Evolutionary conservation across 2,888 invertebrate genomes (phyloP).

Genomic region (Sacculina carcini): DNA sequence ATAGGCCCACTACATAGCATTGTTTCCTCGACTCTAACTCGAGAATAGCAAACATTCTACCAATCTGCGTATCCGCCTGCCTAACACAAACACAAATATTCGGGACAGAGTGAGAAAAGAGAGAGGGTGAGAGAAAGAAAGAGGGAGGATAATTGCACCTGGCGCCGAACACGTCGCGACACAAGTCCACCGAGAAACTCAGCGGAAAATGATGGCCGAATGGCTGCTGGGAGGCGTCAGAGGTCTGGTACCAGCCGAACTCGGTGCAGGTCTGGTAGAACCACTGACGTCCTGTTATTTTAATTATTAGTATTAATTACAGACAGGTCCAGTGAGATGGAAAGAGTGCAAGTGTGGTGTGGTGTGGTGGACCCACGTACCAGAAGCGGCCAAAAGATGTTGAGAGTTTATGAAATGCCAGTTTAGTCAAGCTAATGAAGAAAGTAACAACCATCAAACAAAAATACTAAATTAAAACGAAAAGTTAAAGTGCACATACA

Average conservation of each 20-base stretch:
- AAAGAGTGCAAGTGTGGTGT: background rate
- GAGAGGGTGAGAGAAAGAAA: too few species aligned
- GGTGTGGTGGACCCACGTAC: too few species aligned
- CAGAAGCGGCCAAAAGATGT: too few species aligned
- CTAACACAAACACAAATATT: too few species aligned
- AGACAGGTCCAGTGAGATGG: too few species aligned
- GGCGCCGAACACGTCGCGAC: constrained; percentile 53
- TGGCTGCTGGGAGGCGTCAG: constrained; percentile 31
- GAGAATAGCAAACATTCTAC: too few species aligned
- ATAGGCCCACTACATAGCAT: too few species aligned
- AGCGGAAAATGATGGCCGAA: constrained; percentile 51
- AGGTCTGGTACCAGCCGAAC: constrained; percentile 84
- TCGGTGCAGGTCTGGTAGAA: constrained; percentile 85
- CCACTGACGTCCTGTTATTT: constrained; percentile 52
- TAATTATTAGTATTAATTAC: background rate
- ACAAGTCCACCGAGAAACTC: constrained; percentile 51
- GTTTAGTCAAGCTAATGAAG: background rate
- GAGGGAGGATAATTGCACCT: too few species aligned
- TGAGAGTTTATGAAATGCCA: background rate
- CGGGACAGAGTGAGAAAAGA: too few species aligned
- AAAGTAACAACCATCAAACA: background rate
- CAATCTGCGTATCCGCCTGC: too few species aligned
- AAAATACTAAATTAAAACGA: constrained; percentile 4
- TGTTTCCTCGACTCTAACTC: too few species aligned
- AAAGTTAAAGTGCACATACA: too few species aligned